A percentile compares a stretch with the other conserved stretches of the same genome.
Evolutionary conservation across 2,797 vertebrate genomes (phyloP).

Genomic region (Linurgus olivaceus): DNA sequence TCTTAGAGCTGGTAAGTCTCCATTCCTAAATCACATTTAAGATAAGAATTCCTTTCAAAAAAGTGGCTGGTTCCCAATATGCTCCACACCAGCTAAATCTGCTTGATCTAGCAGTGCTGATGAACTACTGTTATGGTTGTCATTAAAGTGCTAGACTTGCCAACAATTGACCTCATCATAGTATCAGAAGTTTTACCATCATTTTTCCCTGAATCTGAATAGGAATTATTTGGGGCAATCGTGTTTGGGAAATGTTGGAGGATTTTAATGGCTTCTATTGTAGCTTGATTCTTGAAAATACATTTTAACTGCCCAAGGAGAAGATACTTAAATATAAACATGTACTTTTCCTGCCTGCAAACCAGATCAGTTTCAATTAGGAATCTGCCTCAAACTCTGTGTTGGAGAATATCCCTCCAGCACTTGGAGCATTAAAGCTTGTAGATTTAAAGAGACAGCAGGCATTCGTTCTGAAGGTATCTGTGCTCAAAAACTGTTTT

Average conservation of each 20-base stretch:
- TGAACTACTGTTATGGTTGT: background rate
- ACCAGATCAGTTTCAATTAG: slow-evolving; percentile 21
- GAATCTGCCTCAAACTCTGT: slow-evolving; percentile 14
- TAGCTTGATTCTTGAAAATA: slow-evolving; percentile 27
- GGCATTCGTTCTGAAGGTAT: background rate
- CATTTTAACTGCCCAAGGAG: background rate
- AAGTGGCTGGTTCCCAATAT: background rate
- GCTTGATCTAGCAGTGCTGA: background rate
- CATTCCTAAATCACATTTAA: background rate
- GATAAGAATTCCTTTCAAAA: background rate
- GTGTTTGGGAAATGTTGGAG: slow-evolving; percentile 23
- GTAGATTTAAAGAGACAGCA: slow-evolving; percentile 5
- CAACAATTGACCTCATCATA: background rate
- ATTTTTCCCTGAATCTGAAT: slow-evolving; percentile 32
- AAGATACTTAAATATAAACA: slow-evolving; percentile 6
- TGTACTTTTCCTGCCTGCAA: slow-evolving; percentile 7
- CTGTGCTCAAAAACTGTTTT: background rate
- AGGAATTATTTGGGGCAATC: slow-evolving; percentile 39
- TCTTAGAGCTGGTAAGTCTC: slow-evolving; percentile 90
- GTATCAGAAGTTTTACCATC: background rate
- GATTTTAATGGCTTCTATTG: slow-evolving; percentile 14
- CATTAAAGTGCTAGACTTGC: background rate
- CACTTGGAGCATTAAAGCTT: background rate
- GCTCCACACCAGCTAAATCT: background rate
- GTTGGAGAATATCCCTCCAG: background rate